phyloP scores from a whole-genome alignment of 2,113 vertebrate species.

The Crotalus viridis region DNA sequence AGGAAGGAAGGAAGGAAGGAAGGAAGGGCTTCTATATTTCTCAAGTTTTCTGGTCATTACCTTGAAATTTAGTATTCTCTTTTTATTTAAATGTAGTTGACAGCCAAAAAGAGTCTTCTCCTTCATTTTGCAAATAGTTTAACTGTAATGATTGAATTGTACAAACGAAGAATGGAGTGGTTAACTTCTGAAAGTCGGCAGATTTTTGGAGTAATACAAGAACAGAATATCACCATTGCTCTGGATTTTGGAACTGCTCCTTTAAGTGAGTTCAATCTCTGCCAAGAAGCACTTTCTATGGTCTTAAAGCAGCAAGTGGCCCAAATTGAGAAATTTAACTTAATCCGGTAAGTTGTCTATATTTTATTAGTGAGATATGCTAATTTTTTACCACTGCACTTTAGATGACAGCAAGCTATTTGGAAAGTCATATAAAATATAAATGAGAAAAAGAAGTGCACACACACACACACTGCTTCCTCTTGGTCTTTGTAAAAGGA shows the following conservation, averaged over 20 bases:
- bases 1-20: not conserved
- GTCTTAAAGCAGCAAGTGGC: conserved; percentile 76
- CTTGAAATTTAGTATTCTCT: conserved; percentile 46
- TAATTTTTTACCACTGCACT: not conserved
- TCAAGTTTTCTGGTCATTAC: not conserved
- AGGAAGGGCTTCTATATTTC: not conserved
- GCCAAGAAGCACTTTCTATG: conserved; percentile 67
- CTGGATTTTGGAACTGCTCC: conserved; percentile 64
- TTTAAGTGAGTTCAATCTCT: conserved; percentile 60
- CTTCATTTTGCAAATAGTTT: conserved; percentile 65
- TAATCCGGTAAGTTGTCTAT: conserved; percentile 74
- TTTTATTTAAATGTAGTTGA: conserved; percentile 72
- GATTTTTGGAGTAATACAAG: conserved; percentile 81
- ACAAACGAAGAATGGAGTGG: conserved; percentile 74
- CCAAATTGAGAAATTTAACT: conserved; percentile 73
- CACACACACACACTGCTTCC: not conserved
- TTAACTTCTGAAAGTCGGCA: conserved; percentile 75
- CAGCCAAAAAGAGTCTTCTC: conserved; percentile 72
- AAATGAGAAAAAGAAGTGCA: not conserved
- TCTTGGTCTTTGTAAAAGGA: not conserved
- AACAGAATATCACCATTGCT: conserved; percentile 68
- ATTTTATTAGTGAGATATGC: conserved; percentile 8
- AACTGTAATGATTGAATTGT: conserved; percentile 63
- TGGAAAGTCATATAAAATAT: not conserved
- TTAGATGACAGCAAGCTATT: not conserved